Evolutionary conservation across 2,113 vertebrate species (phyloP).

Genomic region (Drymodes brunneopygia): DNA sequence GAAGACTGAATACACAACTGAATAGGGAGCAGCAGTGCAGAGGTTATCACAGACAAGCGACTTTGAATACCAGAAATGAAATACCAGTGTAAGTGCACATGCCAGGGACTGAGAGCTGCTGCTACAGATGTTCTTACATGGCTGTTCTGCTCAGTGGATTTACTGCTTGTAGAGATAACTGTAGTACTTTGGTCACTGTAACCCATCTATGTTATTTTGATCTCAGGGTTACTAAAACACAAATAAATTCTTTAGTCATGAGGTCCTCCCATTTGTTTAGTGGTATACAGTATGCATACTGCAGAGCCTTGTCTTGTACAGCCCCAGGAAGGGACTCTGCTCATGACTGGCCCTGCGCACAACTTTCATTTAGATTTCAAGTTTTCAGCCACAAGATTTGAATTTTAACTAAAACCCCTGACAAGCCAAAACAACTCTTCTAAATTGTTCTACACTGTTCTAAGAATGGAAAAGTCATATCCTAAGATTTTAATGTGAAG

Average conservation of each 20-base stretch:
- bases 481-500: background rate
- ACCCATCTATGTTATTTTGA: background rate
- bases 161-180: constrained; percentile 8
- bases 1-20: background rate
- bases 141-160: background rate
- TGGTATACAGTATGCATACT: background rate
- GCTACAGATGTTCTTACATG: background rate
- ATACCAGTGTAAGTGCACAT: background rate
- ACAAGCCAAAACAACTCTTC: background rate
- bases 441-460: background rate
- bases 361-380: background rate
- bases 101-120: background rate
- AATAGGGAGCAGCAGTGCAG: background rate
- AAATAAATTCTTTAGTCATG: background rate
- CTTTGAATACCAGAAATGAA: constrained; percentile 20
- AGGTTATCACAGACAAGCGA: background rate
- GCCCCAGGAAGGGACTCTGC: background rate
- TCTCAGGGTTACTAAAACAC: constrained; percentile 29
- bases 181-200: background rate
- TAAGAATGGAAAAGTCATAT: background rate
- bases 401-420: background rate
- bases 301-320: background rate
- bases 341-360: background rate
- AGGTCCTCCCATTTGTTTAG: background rate
- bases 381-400: background rate